Percentiles rank a stretch among this genome's conserved stretches.
These are phyloP conservation scores for Leucoraja erinaceus DNA, from an alignment of 2,113 vertebrate species.

Conservation along the genomic window DNA sequence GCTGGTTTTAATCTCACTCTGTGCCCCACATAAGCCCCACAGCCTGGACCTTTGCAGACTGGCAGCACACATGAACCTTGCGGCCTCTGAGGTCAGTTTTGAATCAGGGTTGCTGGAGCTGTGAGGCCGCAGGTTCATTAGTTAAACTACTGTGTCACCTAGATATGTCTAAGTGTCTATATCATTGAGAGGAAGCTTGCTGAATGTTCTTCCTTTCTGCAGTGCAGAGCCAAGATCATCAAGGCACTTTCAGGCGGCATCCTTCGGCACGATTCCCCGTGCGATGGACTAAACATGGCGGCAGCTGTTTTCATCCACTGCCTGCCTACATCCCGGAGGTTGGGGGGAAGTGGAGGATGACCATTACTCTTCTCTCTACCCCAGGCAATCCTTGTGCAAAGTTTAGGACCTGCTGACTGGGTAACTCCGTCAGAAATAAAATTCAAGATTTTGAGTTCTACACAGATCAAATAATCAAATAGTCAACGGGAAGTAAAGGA, in stretches of 20 bases:
- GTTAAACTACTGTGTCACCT: no score
- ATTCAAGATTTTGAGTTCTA: not conserved
- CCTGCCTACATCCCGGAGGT: not conserved
- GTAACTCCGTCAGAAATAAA: not conserved
- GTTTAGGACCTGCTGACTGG: not conserved
- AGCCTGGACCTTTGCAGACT: not conserved
- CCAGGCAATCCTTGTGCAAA: not conserved
- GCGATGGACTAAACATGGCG: not conserved
- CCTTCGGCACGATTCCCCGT: not conserved
- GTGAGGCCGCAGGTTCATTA: no score
- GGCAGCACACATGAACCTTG: not conserved
- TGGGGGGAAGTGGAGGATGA: no score
- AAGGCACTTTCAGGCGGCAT: not conserved
- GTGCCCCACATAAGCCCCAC: no score
- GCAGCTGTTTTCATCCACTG: not conserved
- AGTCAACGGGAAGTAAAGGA: no score
- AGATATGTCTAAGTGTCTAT: no score
- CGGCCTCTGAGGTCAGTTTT: not conserved
- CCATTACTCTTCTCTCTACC: not conserved
- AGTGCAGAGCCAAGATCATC: not conserved
- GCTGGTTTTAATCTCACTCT: no score
- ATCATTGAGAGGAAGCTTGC: not conserved
- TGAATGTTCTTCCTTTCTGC: not conserved
- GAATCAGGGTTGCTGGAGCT: no score
- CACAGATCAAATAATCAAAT: not conserved